A percentile compares a stretch with the other conserved stretches of the same genome.
Evolutionary conservation across 2,797 vertebrate species (phyloP).

Genomic region (Macroramphosus scolopax): DNA sequence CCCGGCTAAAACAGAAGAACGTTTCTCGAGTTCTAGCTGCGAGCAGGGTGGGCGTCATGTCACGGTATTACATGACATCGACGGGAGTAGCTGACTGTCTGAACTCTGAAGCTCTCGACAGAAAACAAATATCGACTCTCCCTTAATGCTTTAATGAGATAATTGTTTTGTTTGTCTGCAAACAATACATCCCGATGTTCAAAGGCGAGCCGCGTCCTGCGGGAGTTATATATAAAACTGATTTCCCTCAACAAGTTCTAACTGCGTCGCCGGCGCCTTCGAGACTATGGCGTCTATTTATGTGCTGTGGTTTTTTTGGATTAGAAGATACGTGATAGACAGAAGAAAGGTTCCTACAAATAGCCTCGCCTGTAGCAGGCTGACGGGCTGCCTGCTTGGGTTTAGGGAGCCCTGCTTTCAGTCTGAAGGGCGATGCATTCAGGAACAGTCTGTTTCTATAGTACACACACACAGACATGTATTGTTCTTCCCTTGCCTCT

Average conservation of each 20-base stretch:
- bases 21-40: slow-evolving; percentile 15
- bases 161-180: slow-evolving; percentile 39
- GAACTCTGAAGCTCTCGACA: slow-evolving; percentile 1
- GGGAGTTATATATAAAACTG: slow-evolving; percentile 53
- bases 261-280: slow-evolving; percentile 45
- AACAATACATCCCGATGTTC: slow-evolving; percentile 45
- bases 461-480: slow-evolving; percentile 10
- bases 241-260: slow-evolving; percentile 34
- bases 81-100: slow-evolving; percentile 19
- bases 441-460: slow-evolving; percentile 30
- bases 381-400: slow-evolving; percentile 22
- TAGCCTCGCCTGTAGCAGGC: slow-evolving; percentile 44
- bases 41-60: slow-evolving; percentile 4
- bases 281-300: slow-evolving; percentile 35
- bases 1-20: slow-evolving; percentile 9
- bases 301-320: slow-evolving; percentile 41
- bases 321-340: slow-evolving; percentile 20
- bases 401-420: too few species aligned
- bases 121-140: slow-evolving; percentile 6
- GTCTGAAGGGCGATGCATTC: too few species aligned
- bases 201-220: slow-evolving; percentile 30
- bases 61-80: slow-evolving; percentile 24
- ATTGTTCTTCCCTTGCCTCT: slow-evolving; percentile 46
- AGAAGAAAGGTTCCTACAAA: slow-evolving; percentile 38
- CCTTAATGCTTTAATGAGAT: slow-evolving; percentile 30